These are phyloP conservation scores for Dinocampus coccinellae DNA, from an alignment of 2,888 invertebrate species.

Conservation along the genomic window DNA sequence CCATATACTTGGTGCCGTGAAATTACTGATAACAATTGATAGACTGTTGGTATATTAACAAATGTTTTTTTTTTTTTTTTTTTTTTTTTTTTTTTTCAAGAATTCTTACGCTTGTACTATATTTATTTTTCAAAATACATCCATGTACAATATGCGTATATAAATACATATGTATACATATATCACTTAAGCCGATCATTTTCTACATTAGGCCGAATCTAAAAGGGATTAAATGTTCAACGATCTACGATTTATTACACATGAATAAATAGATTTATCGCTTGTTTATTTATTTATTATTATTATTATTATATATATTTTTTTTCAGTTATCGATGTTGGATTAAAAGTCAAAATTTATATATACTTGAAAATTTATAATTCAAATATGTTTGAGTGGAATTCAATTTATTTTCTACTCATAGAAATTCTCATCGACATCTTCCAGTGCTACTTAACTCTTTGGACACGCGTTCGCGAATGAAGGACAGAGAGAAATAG, in stretches of 20 bases:
- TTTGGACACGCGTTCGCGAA: background rate
- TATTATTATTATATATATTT: no score
- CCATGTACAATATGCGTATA: background rate
- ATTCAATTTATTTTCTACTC: background rate
- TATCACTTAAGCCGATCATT: conserved; percentile 5
- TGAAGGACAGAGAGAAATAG: background rate
- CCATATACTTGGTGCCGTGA: background rate
- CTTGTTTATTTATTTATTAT: no score
- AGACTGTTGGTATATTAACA: background rate
- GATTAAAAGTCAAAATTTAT: background rate
- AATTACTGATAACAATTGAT: background rate
- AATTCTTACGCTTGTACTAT: background rate
- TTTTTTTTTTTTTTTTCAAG: background rate
- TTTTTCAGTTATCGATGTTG: background rate
- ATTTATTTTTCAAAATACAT: background rate
- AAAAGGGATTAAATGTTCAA: conserved; percentile 3
- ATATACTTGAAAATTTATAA: no score
- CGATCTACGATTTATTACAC: conserved; percentile 1
- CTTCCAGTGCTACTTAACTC: background rate
- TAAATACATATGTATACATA: background rate
- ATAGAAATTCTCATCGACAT: background rate
- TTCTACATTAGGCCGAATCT: background rate
- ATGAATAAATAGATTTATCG: background rate
- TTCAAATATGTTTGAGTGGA: background rate
- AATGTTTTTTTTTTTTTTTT: background rate